Evolutionary conservation across 1,140 invertebrate genomes (phyloP), one percentile per base, ranked within the genome.

Genomic region (Hestina assimilis): DNA sequence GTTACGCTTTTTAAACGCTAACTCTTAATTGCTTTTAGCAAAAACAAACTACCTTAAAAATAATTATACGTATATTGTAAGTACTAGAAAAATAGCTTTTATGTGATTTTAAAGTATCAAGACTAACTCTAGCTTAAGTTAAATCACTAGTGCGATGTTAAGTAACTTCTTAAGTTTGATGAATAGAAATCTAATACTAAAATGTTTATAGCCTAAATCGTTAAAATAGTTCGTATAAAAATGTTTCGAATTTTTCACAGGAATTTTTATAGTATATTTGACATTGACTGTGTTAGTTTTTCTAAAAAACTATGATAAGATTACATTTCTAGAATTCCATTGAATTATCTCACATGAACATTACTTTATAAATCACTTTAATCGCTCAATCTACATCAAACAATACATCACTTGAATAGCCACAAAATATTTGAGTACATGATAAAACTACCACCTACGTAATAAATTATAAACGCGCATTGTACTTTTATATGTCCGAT

Each of bases 1-100:
- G 19, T 48, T 48, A 35, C 20, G 23, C 19, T 1, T 38, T n/a
- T 38, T 38, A 38, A 12, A 8, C 12, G 12, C 20, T 40, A 47
- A 20, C 21, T 12, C 29, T 31, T 24, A 43, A 43, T 35, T 33
- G 45, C 45, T 48, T 35, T 29, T 7, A 48, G 45, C 45, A 23
- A 48, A 35, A 35, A 48, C 11, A 1, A 31, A 31, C 9, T 17
- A 29, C 19, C 21, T 46, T 46, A 12, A 35, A n/a, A n/a, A n/a
- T 8, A 14, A 35, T 20, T 38, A 38, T 38, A 48, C 43, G 43
- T 46, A 46, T n/a, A n/a, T 19, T 9, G 19, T 47, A 48, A 35
- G 19, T 48, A 33, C 45, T 48, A 48, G 45, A 48, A 48, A 48
- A 48, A 48, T 48, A 48, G 29, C 6, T 38, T 9, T 21, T 31